Base-by-base conservation (phyloP, 2,888 invertebrate species). In the Fragum sueziense region DNA sequence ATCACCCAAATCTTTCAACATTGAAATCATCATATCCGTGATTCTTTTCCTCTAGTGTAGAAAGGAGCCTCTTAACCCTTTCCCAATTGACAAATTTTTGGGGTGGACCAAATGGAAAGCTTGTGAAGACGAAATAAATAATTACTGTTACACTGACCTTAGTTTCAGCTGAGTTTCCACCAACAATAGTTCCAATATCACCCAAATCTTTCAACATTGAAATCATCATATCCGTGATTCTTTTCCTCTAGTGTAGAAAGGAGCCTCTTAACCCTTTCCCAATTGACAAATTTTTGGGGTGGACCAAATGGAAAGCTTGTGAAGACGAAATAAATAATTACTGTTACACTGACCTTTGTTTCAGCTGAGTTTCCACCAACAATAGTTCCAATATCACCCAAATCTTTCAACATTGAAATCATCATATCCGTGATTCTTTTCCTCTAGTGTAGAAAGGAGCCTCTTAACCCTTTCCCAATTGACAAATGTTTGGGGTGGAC, bases 351-450 rank as follows among this genome's bases (percentile, higher is more conserved):
- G 82, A 91, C 90, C 90, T 92, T 92, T 72, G 91, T 89, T 72
- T 92, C 93, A 52, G 89, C 88, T n/a, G 89, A 86, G 79, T 87
- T 90, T 65, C 91, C 91, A 22, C 98, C 97, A 74, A 99, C 96
- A 22, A 97, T 97, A 74, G 96, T 96, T 4, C 98, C 98, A 86
- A 99, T 97, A 93, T 99, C 99, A 11, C 97, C 96, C 71, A 99
- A 95, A 94, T 99, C 99, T 88, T 98, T 97, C 73, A 99, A 94
- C 41, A 99, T 95, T 93, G 97, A 98, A 70, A 97, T 96, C 82
- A 99, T 94, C 95, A 99, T 97, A 92, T 99, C 99, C 7, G 97
- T 97, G 87, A 98, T 97, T 76, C 99, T 96, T 93, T 98, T 98
- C 93, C 97, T 97, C 93, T 99, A 99, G 93, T 98, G 98, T 22